Percentiles rank a stretch among this genome's conserved stretches.
Evolutionary conservation across 2,888 invertebrate genomes (phyloP).

Genomic region (Pharmacophagus antenor): DNA sequence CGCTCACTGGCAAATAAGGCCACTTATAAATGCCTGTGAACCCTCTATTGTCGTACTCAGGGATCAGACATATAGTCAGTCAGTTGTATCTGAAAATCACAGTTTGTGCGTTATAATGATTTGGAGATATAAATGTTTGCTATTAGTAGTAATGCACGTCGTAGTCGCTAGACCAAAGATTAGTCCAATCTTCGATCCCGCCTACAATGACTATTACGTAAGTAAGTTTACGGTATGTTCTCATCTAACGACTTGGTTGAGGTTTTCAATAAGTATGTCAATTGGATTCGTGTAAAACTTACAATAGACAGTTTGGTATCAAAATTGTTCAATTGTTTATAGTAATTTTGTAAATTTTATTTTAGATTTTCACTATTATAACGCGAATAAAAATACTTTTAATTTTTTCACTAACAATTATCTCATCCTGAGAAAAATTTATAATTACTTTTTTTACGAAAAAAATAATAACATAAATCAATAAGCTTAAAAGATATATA

Average conservation of each 20-base stretch:
- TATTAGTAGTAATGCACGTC: conserved; percentile 47
- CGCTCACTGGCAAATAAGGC: conserved; percentile 62
- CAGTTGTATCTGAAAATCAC: conserved; percentile 47
- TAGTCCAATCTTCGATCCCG: conserved; percentile 52
- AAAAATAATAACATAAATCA: too few relatives aligned
- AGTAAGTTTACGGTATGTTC: conserved; percentile 51
- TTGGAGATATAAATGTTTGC: conserved; percentile 54
- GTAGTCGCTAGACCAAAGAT: conserved; percentile 54
- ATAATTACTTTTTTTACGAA: too few relatives aligned
- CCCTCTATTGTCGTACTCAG: conserved; percentile 65
- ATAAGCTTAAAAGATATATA: too few relatives aligned
- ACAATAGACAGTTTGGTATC: not conserved
- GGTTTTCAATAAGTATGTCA: not conserved
- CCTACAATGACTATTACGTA: conserved; percentile 82
- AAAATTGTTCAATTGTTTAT: not conserved
- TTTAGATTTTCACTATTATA: not conserved
- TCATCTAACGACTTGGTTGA: not conserved
- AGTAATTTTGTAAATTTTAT: not conserved
- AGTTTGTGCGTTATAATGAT: conserved; percentile 40
- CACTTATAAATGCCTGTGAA: conserved; percentile 74
- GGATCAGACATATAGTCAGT: conserved; percentile 48
- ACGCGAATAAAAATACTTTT: too few relatives aligned
- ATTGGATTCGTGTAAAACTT: not conserved
- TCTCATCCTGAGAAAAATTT: too few relatives aligned
- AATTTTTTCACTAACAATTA: too few relatives aligned